Conservation (phyloP, 2,797 vertebrate species). For the Squalus acanthias region DNA sequence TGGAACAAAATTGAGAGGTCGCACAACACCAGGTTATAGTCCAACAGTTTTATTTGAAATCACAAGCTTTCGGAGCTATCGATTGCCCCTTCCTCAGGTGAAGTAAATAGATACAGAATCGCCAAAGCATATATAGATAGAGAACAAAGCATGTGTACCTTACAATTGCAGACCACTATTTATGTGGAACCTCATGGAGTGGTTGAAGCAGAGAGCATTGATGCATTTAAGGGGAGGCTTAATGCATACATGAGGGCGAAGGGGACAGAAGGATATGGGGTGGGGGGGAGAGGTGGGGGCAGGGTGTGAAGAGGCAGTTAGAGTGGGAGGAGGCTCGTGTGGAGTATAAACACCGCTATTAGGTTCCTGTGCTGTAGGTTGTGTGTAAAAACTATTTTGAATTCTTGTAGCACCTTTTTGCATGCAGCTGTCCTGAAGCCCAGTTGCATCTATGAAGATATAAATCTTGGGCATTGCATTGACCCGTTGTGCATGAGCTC, state of each 20-base stretch:
- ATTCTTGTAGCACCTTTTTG: neutral
- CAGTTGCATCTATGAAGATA: neutral
- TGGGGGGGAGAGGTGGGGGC: neutral
- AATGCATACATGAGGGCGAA: neutral
- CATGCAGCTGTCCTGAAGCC: neutral
- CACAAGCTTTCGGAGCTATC: no score
- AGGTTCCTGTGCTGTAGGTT: neutral
- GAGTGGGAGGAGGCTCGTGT: no score
- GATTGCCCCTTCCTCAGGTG: no score
- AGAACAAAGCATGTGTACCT: no score
- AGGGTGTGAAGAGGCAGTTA: neutral
- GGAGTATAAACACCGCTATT: neutral
- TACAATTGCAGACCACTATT: no score
- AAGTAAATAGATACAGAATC: no score
- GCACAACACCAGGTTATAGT: no score
- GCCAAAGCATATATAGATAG: no score
- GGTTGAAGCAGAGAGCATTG: no score
- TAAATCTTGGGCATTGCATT: neutral
- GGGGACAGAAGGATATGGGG: neutral
- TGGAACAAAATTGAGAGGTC: no score
- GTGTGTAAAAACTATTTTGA: neutral
- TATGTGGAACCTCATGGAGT: neutral
- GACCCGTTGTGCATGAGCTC: neutral
- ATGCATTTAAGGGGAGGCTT: neutral
- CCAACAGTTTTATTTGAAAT: no score